Evolutionary conservation across 2,797 vertebrate genomes (phyloP), one percentile per base, ranked within the genome.

Genomic region (Tenualosa ilisha): DNA sequence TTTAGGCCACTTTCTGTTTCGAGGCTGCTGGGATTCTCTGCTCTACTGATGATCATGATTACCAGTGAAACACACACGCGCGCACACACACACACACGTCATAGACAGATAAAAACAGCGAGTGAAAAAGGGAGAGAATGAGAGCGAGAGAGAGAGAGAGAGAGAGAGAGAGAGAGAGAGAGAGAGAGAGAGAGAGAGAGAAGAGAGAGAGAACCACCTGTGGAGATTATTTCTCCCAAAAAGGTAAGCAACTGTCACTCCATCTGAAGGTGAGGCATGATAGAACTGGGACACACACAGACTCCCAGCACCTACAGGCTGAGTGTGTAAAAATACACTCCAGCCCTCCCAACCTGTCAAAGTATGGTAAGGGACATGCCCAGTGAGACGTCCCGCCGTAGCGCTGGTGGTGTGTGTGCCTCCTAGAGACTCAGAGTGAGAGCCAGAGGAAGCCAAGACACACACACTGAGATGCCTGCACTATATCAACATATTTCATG

Each of bases 261-360:
- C 31, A 59, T 26, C 31, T 13, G 15, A 37, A 82, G 11, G 53
- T 12, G 13, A 22, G 9, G 46, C 20, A 22, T 37, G 50, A 81
- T n/a, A n/a, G 20, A 81, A 51, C 22, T 49, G 46, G 17, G 13
- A 54, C 46, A 82, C 49, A 53, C 81, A 72, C 68, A 40, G 8
- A 40, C 31, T 31, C 24, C 12, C 24, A 68, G 3, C 11, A 7
- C 5, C 68, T 37, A 13, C 31, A 65, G 63, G 31, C 24, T 0
- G 9, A 65, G 63, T 6, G 68, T 72, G 68, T 72, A 72, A 72
- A 37, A 72, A 37, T 72, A 72, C 37, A 72, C 68, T 72, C 12
- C 3, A 3, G 37, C 65, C 65, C 24, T 68, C 65, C 12, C 26
- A 17, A 6, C 37, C 12, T 40, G 68, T 20, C 26, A 72, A 72